A percentile compares a stretch with the other conserved stretches of the same genome.
These are phyloP conservation scores for Nysson spinosus DNA, from an alignment of 2,888 invertebrate species.

Conservation along the genomic window DNA sequence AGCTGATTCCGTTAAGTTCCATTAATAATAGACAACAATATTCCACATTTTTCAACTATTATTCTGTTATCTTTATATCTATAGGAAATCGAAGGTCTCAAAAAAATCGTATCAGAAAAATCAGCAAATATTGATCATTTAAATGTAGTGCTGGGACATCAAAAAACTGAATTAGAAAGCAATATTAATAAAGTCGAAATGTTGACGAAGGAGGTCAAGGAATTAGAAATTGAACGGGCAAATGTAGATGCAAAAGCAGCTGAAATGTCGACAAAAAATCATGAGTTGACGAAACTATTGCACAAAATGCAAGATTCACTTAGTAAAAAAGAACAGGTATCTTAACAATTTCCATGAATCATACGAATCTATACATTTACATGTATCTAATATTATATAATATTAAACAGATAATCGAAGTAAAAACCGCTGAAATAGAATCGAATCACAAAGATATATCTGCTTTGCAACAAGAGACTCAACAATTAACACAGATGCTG, in stretches of 20 bases:
- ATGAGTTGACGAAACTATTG: conserved; percentile 53
- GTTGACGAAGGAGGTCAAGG: conserved; percentile 54
- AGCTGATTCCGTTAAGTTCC: conserved; percentile 1
- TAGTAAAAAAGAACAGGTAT: conserved; percentile 66
- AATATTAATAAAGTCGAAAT: conserved; percentile 51
- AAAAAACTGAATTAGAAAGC: conserved; percentile 58
- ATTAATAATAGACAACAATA: neutral
- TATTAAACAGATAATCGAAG: conserved; percentile 60
- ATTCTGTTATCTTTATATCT: conserved; percentile 7
- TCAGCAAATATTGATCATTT: conserved; percentile 55
- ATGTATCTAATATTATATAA: neutral
- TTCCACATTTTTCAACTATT: conserved; percentile 4
- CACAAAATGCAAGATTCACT: conserved; percentile 63
- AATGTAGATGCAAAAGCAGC: conserved; percentile 39
- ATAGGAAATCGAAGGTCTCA: conserved; percentile 68
- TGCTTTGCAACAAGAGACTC: conserved; percentile 68
- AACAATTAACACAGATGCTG: conserved; percentile 63
- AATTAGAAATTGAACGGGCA: conserved; percentile 51
- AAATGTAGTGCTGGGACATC: conserved; percentile 40
- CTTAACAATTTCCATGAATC: neutral
- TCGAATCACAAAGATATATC: conserved; percentile 62
- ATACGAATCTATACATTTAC: neutral
- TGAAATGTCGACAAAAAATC: conserved; percentile 49
- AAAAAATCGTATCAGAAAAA: conserved; percentile 68
- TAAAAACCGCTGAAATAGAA: conserved; percentile 63